A percentile compares a stretch with the other conserved stretches of the same genome.
phyloP scores from a whole-genome alignment of 2,888 invertebrate species.

The Eretmocerus hayati region DNA sequence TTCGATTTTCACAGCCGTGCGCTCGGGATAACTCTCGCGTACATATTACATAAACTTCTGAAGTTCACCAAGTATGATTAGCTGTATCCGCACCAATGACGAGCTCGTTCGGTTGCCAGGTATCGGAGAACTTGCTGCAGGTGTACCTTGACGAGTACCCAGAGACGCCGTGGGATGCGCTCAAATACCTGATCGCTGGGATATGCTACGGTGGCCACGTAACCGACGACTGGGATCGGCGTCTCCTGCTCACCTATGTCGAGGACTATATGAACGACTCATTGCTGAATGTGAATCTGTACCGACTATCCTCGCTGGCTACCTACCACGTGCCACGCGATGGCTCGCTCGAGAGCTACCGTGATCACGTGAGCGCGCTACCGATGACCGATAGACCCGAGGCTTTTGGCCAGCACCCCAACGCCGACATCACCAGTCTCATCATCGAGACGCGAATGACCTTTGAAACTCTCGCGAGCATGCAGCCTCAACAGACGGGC shows the following conservation, averaged over 20 bases:
- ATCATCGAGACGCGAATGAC: constrained; percentile 72
- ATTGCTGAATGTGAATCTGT: constrained; percentile 57
- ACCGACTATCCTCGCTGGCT: constrained; percentile 66
- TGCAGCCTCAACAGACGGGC: constrained; percentile 70
- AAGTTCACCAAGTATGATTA: not conserved
- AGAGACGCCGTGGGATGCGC: constrained; percentile 82
- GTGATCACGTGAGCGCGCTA: constrained; percentile 70
- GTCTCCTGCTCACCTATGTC: constrained; percentile 75
- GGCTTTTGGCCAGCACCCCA: constrained; percentile 83
- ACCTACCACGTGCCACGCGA: constrained; percentile 79
- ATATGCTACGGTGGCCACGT: constrained; percentile 87
- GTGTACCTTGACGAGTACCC: constrained; percentile 78
- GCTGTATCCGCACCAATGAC: no score
- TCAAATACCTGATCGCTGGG: constrained; percentile 80
- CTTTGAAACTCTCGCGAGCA: constrained; percentile 70
- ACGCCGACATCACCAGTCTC: constrained; percentile 81
- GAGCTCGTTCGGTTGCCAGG: no score
- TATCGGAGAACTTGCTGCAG: constrained; percentile 74
- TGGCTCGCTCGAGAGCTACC: constrained; percentile 72
- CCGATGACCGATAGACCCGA: constrained; percentile 77
- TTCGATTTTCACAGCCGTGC: no score
- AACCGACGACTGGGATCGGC: constrained; percentile 66
- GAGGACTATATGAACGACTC: constrained; percentile 75
- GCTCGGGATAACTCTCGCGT: no score
- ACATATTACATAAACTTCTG: not conserved